Evolutionary conservation across 1,140 invertebrate genomes (phyloP).

Genomic region (Nasonia longicornis): DNA sequence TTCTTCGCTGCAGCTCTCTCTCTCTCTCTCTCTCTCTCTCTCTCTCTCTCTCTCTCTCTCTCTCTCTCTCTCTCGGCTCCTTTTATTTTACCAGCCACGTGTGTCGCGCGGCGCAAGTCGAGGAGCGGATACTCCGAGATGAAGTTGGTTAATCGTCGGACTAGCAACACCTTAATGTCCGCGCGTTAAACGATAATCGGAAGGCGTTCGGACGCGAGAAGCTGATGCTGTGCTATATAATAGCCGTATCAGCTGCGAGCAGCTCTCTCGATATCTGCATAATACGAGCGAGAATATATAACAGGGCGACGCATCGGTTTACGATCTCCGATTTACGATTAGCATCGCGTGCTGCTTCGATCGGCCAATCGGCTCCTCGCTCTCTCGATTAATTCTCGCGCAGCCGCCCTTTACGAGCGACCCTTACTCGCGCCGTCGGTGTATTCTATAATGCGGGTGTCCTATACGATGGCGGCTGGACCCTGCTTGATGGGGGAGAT

Average conservation of each 20-base stretch:
- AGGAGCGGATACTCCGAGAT: neutral
- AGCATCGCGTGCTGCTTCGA: neutral
- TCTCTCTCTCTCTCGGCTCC: neutral
- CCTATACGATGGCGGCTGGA: no score
- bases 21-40: neutral
- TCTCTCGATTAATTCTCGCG: neutral
- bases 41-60: neutral
- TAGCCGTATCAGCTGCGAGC: neutral
- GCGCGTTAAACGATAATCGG: neutral
- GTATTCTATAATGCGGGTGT: no score
- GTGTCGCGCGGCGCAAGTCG: neutral
- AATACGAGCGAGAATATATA: neutral
- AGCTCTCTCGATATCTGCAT: neutral
- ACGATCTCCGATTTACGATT: neutral
- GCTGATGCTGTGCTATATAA: neutral
- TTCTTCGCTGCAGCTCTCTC: neutral
- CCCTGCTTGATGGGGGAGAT: neutral
- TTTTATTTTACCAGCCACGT: neutral
- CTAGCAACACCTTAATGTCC: neutral
- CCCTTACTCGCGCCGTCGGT: neutral
- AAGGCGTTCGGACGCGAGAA: neutral
- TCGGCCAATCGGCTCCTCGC: neutral
- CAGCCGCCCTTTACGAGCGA: neutral
- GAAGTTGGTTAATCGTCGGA: neutral
- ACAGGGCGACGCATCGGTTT: neutral